Conservation (phyloP, 2,113 vertebrate species). For the Toxotes jaculatrix region DNA sequence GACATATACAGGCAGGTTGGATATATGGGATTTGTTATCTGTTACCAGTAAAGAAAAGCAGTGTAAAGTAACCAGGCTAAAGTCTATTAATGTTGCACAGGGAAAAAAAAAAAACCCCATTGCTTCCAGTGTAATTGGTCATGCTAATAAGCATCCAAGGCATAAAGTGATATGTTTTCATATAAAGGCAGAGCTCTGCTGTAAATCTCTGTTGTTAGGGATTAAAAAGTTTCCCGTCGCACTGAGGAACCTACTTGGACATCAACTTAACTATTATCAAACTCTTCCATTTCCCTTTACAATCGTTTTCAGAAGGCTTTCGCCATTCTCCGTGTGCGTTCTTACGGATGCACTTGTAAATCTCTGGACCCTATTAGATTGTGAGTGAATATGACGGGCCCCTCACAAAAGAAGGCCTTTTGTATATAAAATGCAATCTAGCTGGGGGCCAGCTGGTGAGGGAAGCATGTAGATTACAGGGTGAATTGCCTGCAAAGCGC, state of each 20-base stretch:
- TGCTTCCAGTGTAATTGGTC: constrained; percentile 24
- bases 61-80: constrained; percentile 10
- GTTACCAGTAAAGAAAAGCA: constrained; percentile 10
- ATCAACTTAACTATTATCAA: constrained; percentile 40
- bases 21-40: constrained; percentile 17
- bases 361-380: constrained; percentile 63
- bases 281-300: constrained; percentile 24
- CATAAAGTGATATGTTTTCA: constrained; percentile 8
- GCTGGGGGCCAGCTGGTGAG: constrained; percentile 53
- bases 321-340: not conserved
- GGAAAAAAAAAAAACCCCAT: not conserved
- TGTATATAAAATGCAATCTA: constrained; percentile 82
- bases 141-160: constrained; percentile 5
- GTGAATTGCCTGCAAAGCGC: constrained; percentile 80
- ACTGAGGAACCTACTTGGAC: not conserved
- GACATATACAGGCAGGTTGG: constrained; percentile 18
- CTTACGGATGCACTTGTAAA: constrained; percentile 63
- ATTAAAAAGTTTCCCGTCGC: constrained; percentile 17
- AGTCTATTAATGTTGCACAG: constrained; percentile 3
- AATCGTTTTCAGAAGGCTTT: constrained; percentile 30
- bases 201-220: not conserved
- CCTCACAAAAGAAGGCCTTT: constrained; percentile 60
- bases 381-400: constrained; percentile 52
- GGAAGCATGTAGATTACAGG: constrained; percentile 77
- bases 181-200: not conserved